Conservation (phyloP, 2,888 invertebrate species). For the Laspeyria flexula region DNA sequence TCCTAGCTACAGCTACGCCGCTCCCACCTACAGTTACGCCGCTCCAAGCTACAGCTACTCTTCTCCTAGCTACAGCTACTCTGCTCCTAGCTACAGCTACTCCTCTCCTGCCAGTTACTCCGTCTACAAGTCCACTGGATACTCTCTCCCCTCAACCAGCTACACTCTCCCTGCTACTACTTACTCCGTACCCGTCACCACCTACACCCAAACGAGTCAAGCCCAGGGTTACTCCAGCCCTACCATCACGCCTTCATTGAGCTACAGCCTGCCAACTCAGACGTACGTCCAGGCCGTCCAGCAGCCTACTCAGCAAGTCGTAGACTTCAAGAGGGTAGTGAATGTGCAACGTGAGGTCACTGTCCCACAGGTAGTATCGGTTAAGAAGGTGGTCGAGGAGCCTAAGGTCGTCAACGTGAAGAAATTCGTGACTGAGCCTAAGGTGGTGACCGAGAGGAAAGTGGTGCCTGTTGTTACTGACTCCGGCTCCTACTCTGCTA, state of each 20-base stretch:
- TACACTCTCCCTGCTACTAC: neutral
- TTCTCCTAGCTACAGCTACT: neutral
- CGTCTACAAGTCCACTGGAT: neutral
- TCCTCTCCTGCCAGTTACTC: neutral
- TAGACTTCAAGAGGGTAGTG: constrained; percentile 33
- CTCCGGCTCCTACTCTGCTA: constrained; percentile 18
- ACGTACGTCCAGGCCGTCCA: neutral
- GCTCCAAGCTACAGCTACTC: constrained; percentile 7
- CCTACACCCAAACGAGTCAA: neutral
- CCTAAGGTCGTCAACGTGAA: constrained; percentile 34
- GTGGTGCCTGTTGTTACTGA: constrained; percentile 16
- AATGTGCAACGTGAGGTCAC: constrained; percentile 41
- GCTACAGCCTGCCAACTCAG: constrained; percentile 5
- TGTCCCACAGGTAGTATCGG: constrained; percentile 39
- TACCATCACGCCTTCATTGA: constrained; percentile 4
- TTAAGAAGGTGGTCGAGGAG: constrained; percentile 36
- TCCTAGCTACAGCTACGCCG: constrained; percentile 7
- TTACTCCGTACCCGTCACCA: neutral
- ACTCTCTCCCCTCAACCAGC: neutral
- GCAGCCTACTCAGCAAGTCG: constrained; percentile 6
- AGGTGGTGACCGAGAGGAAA: neutral
- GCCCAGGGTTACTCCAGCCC: neutral
- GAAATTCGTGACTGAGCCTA: constrained; percentile 24
- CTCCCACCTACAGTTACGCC: neutral
- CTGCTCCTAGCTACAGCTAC: neutral